Evolutionary conservation across 2,888 invertebrate genomes (phyloP), one percentile per base, ranked within the genome.

Genomic region (Tachina grossa): DNA sequence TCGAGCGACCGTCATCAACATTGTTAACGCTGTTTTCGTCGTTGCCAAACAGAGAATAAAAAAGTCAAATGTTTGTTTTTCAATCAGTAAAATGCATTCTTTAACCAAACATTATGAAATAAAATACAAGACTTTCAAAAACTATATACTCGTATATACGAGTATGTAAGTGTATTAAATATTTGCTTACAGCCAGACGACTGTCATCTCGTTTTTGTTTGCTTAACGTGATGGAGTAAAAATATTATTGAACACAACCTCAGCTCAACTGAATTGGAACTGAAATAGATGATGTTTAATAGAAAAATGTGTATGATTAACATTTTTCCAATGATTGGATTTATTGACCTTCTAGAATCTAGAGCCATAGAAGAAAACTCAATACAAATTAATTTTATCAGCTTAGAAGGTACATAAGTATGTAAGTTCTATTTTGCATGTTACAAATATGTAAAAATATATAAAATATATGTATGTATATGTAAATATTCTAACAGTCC

Each of bases 61-160:
- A 65, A 72, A 55, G 59, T 6, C 31, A 51, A 22, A 16, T 71
- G 47, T 83, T 83, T 77, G 65, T 65, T 77, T 77, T 55, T 57
- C 71, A 83, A 77, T 83, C 77, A 65, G 71, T 66, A 77, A 63
- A 72, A 66, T 83, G 57, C 59, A 83, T 75, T 68, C 71, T 61
- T 55, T 69, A 61, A 75, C 45, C 59, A 82, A 82, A 75, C 75
- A 61, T 49, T 65, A 71, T 57, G 72, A 72, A 74, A 74, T 22
- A 74, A 80, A 66, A 55, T 43, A 57, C 14, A 63, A 53, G 19
- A 65, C 31, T 65, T 55, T 13, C 6, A 49, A 68, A 19, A 59
- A 61, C 39, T 31, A 31, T 47, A 43, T 49, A 59, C 49, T 57
- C 57, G 57, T 59, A 31, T 47, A 43, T 49, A 59, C 49, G 45